phyloP scores from a whole-genome alignment of 2,888 invertebrate species.

The Ypsolopha sequella region DNA sequence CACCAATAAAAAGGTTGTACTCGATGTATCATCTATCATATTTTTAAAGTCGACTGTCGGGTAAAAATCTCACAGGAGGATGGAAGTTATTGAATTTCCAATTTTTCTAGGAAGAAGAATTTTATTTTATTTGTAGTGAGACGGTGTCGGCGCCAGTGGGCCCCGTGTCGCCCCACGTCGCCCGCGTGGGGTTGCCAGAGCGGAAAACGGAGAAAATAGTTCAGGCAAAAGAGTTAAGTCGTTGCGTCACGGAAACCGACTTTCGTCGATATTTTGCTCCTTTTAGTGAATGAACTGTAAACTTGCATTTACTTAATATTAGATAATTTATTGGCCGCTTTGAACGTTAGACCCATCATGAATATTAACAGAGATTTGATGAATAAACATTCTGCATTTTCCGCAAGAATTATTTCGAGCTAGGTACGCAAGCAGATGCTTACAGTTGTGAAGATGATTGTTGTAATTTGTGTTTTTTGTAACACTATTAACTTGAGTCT shows the following conservation, averaged over 20 bases:
- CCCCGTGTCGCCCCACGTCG: conserved; percentile 6
- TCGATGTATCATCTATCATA: conserved; percentile 29
- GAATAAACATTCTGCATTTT: too few relatives aligned
- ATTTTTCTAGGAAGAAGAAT: conserved; percentile 22
- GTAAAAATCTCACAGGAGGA: conserved; percentile 18
- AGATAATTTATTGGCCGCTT: too few relatives aligned
- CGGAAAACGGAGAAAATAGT: conserved; percentile 1
- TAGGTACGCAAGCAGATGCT: too few relatives aligned
- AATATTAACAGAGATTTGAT: too few relatives aligned
- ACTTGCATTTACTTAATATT: too few relatives aligned
- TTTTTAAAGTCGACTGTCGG: conserved; percentile 28
- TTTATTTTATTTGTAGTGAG: conserved; percentile 27
- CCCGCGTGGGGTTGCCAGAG: conserved; percentile 12
- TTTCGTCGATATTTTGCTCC: background rate
- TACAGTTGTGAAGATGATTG: too few relatives aligned
- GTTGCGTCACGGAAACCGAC: background rate
- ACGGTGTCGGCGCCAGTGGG: conserved; percentile 16
- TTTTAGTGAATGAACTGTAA: too few relatives aligned
- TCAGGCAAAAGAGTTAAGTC: too few relatives aligned
- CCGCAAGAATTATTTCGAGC: too few relatives aligned
- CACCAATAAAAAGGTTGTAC: background rate
- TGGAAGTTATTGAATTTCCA: conserved; percentile 39
- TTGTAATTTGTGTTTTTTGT: too few relatives aligned
- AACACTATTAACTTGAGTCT: too few relatives aligned
- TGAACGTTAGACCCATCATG: too few relatives aligned